These are phyloP conservation scores for Psylliodes chrysocephalus DNA, from an alignment of 2,888 invertebrate genomes.

Conservation along the genomic window DNA sequence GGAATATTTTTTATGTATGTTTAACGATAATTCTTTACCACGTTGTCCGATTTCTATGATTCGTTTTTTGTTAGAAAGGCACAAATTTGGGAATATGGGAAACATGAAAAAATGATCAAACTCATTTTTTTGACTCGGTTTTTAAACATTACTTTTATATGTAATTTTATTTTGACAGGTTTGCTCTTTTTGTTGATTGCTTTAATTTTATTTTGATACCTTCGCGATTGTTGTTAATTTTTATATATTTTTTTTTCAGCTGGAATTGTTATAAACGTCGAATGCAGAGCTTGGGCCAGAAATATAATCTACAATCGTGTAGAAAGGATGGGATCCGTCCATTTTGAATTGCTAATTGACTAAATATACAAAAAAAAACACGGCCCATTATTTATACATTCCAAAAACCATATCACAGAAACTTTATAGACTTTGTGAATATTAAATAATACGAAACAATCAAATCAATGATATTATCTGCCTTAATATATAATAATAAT, in stretches of 20 bases:
- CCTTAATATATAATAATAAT: neutral
- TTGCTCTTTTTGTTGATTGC: no score
- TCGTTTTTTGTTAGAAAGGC: no score
- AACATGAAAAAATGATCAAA: no score
- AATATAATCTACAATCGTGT: slow-evolving; percentile 78
- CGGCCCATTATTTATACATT: neutral
- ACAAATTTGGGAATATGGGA: no score
- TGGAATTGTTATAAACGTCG: slow-evolving; percentile 76
- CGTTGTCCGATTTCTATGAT: no score
- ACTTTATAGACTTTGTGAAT: neutral
- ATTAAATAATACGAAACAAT: neutral
- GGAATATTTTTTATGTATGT: no score
- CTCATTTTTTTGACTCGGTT: no score
- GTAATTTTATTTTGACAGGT: no score
- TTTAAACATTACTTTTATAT: no score
- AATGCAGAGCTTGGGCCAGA: slow-evolving; percentile 90
- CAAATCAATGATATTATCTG: neutral
- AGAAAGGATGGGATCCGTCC: slow-evolving; percentile 73
- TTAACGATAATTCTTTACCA: no score
- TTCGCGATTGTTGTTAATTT: no score
- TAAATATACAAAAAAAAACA: slow-evolving; percentile 57
- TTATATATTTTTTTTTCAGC: slow-evolving; percentile 61
- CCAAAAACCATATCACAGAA: neutral
- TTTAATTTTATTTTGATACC: no score
- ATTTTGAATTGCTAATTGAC: slow-evolving; percentile 72